Percentiles rank a stretch among this genome's conserved stretches.
Conservation (phyloP, 2,888 invertebrate genomes). For the Drosophila putrida region DNA sequence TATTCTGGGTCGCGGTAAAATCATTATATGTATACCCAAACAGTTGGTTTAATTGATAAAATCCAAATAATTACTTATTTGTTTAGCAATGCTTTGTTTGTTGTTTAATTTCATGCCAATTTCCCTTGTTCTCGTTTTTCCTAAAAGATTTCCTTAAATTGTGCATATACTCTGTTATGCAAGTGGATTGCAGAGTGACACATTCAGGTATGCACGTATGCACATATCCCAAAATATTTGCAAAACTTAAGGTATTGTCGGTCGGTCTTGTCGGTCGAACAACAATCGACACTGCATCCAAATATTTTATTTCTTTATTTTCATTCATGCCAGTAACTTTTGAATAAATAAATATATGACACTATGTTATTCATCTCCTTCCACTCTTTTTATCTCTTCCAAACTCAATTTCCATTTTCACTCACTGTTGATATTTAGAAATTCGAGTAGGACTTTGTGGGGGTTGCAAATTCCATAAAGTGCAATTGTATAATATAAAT, state of each 20-base stretch:
- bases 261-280: constrained; percentile 1
- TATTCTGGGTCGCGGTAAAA: constrained; percentile 6
- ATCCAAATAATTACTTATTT: constrained; percentile 20
- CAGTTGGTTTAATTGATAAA: constrained; percentile 20
- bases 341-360: constrained; percentile 65
- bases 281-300: constrained; percentile 23
- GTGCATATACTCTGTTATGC: neutral
- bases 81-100: constrained; percentile 13
- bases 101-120: constrained; percentile 3
- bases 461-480: constrained; percentile 53
- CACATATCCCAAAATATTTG: constrained; percentile 20
- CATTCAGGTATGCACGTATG: neutral
- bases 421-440: constrained; percentile 2
- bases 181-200: neutral
- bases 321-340: constrained; percentile 45
- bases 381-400: neutral
- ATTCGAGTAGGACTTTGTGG: constrained; percentile 4
- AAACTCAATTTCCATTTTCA: constrained; percentile 3
- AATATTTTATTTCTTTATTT: constrained; percentile 53
- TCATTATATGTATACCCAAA: constrained; percentile 10
- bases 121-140: neutral
- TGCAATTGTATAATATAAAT: constrained; percentile 67
- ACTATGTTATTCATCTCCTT: constrained; percentile 6
- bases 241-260: constrained; percentile 16
- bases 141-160: neutral